Evolutionary conservation across 2,888 invertebrate species (phyloP).

Genomic region (Cactoblastis cactorum): DNA sequence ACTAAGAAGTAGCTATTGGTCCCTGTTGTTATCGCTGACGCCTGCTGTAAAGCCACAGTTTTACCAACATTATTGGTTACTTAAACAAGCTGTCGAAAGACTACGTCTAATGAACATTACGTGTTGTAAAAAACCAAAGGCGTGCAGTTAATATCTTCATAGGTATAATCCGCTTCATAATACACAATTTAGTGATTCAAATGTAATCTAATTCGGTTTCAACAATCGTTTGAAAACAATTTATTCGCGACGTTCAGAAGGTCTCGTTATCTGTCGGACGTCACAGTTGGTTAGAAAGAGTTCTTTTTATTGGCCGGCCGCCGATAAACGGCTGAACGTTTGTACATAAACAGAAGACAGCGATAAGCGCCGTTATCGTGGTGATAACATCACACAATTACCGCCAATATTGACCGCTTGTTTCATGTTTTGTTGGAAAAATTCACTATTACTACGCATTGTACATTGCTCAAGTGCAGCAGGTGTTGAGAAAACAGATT

Average conservation of each 20-base stretch:
- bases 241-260: slow-evolving; percentile 1
- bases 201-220: neutral
- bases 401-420: neutral
- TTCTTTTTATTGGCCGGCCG: slow-evolving; percentile 10
- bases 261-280: slow-evolving; percentile 2
- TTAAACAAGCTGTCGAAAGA: neutral
- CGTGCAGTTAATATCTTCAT: neutral
- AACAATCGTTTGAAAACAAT: neutral
- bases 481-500: too few species aligned
- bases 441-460: too few species aligned
- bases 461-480: too few species aligned
- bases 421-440: neutral
- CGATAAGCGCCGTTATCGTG: neutral
- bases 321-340: slow-evolving; percentile 5
- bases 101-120: neutral
- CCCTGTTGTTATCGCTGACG: neutral
- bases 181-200: too few species aligned
- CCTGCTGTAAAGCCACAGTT: neutral
- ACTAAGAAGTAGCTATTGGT: too few species aligned
- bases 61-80: neutral
- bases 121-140: too few species aligned
- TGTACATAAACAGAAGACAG: slow-evolving; percentile 10
- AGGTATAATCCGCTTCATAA: neutral
- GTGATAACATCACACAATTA: slow-evolving; percentile 7
- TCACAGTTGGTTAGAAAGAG: slow-evolving; percentile 2